Evolutionary conservation across 2,113 vertebrate species (phyloP), one percentile per base, ranked within the genome.

Genomic region (Spea multiplicata): DNA sequence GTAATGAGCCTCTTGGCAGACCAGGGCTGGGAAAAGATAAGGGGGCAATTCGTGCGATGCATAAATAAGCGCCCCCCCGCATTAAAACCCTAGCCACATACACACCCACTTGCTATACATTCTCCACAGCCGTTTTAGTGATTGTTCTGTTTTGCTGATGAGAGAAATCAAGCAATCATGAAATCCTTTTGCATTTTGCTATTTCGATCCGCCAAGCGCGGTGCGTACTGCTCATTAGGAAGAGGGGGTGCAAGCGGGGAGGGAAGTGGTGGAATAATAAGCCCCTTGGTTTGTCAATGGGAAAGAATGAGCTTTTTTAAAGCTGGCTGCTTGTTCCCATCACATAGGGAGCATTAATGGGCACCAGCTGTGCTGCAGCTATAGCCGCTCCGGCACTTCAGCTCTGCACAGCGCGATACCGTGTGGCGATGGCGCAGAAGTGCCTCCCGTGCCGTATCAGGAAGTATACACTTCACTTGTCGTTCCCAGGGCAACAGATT

Each of bases 401-500:
- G 88, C 84, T 83, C 70, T 7, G 72, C 86, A 79, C 83, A 89
- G 87, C 83, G 52, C 81, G 88, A 87, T 83, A 83, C 62, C 80
- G 80, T 83, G 85, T 83, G 88, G 86, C 81, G 83, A 8, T 82
- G 85, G 86, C 83, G 87, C 85, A 78, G 75, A 86, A 88, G 81
- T 82, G 81, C 88, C 88, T 89, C 88, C 87, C 84, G 87, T 78
- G 87, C 78, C 72, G 87, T 84, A 84, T 83, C 83, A 57, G 87
- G 82, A 86, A 87, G 84, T 81, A 74, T 81, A 85, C 82, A 84
- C 90, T 89, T 89, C 85, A 88, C 82, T 86, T 87, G 84, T 86
- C 83, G 85, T 91, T 90, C 87, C 88, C 88, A 71, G 83, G 88
- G 88, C 87, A 91, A 90, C 86, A 83, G 85, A 72, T 70, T 85